Base-by-base conservation (phyloP, 2,797 vertebrate species). In the Moxostoma hubbsi region DNA sequence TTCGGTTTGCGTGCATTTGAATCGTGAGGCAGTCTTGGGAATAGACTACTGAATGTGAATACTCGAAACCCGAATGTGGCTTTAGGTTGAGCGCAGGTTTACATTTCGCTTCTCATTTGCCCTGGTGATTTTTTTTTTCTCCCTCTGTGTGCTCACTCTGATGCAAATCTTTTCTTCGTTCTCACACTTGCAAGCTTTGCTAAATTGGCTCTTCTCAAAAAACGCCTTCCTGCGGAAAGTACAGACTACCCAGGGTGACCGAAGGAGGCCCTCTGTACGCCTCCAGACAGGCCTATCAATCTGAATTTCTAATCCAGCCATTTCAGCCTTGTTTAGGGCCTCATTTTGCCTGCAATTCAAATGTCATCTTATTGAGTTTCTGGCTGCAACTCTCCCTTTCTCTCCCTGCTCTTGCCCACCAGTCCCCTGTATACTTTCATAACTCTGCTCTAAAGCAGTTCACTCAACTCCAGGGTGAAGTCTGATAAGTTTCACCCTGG, bases 361-460 rank as follows among this genome's bases (percentile, higher is more conserved):
- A 85, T 84, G 80, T 83, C 81, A 83, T 67, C 59, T 82, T 84
- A 85, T 82, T 85, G 82, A 82, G 75, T 82, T 83, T 81, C 75
- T 82, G 57, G 78, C 73, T 49, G 36, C 70, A 66, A 51, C 50
- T 75, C 57, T 18, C 46, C 55, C 61, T 73, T 9, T 62, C 9
- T 6, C 15, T 77, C n/a, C 58, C 47, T 63, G 13, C 49, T 62
- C 8, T 62, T 58, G 62, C 76, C 53, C 43, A 65, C 65, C 12
- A 55, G 71, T 70, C 68, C 45, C 66, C 66, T 68, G 61, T 61
- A 58, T 74, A 45, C 66, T 70, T 45, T 49, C 51, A 13, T 70
- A 77, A 65, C 62, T 79, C 76, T 66, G 13, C n/a, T 16, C 64
- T 71, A 75, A 79, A 82, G 76, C 66, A 46, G 49, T 75, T 71